Evolutionary conservation across 2,113 vertebrate species (phyloP), one percentile per base, ranked within the genome.

Genomic region (Blennius ocellaris): DNA sequence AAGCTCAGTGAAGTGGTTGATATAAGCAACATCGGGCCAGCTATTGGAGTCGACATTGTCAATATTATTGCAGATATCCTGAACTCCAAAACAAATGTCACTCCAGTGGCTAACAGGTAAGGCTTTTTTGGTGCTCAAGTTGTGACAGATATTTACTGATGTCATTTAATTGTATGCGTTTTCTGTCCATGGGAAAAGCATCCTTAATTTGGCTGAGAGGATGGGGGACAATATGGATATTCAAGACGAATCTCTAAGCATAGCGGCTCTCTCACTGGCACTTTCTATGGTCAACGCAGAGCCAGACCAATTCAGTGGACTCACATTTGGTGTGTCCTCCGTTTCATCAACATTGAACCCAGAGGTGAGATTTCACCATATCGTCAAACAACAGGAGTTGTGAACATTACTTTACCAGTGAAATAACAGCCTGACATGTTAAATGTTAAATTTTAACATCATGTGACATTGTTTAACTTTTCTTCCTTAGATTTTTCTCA

Each of bases 181-280:
- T 48, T 66, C 43, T 56, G 8, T 64, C 8, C 30, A 74, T 41
- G 48, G 10, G 49, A 76, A 50, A 88, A 98, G 97, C 52, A 90
- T 97, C 74, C 89, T 98, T 44, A 84, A 73, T 52, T 90, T 95
- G 68, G 95, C 90, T 0, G 94, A 97, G 8, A 85, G 21, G 39
- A 74, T 94, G 17, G 95, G 95, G 55, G 92, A 96, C 60, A 95
- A 90, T 39, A 85, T 96, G 87, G 53, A 88, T 9, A 96, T 94
- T 74, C 8, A 11, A 1, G 94, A 83, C 21, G 92, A 85, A 40
- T 87, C 63, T 3, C 56, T 66, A 0, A 94, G 86, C 10, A 14
- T 97, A 12, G 83, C 77, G 0, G 83, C 84, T 8, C 77, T 91
- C 0, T 89, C 74, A 0, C 15, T 97, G 79, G 95, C 94, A 2